Evolutionary conservation across 2,888 invertebrate species (phyloP), one percentile per base, ranked within the genome.

Genomic region (Diadegma fenestrale): DNA sequence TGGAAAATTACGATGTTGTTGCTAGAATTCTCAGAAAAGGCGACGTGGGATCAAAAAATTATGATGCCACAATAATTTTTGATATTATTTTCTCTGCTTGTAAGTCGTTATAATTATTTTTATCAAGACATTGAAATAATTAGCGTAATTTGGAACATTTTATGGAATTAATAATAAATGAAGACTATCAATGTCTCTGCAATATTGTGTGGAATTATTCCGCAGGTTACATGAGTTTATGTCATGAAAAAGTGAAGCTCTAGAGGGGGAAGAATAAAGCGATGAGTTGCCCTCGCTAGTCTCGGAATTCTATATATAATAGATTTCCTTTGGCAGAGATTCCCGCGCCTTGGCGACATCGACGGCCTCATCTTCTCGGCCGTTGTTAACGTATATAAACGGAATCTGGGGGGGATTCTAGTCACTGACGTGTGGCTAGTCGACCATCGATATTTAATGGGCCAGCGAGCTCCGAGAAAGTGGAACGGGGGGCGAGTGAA

Each of bases 391-490:
- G 30, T 63, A 10, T 63, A 22, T 73, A n/a, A 30, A 22, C 6
- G 37, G 10, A 17, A 19, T 45, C 64, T 43, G 63, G 54, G 45
- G 48, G 41, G 48, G 41, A 66, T 26, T 45, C 22, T 26, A 71
- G 75, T 68, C 51, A 75, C 79, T 54, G 72, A 45, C 64, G 80
- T 75, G 63, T 71, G 48, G 43, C 64, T 66, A 30, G 72, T 73
- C 78, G 73, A 69, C 79, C 82, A 82, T 82, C 82, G 78, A 84
- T 80, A 80, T 80, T 76, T 80, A 84, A 84, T 80, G 80, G 79
- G 33, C 75, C 69, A 71, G 22, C 80, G 75, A 80, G 80, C 69
- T 63, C 33, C 68, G 63, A 51, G 69, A 80, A 80, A 78, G 68
- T 79, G 78, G 80, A 84, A 76, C 45, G 75, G 33, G 30, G 8